Evolutionary conservation across 2,888 invertebrate species (phyloP), one percentile per base, ranked within the genome.

Genomic region (Lepidocyrtoides sp.): DNA sequence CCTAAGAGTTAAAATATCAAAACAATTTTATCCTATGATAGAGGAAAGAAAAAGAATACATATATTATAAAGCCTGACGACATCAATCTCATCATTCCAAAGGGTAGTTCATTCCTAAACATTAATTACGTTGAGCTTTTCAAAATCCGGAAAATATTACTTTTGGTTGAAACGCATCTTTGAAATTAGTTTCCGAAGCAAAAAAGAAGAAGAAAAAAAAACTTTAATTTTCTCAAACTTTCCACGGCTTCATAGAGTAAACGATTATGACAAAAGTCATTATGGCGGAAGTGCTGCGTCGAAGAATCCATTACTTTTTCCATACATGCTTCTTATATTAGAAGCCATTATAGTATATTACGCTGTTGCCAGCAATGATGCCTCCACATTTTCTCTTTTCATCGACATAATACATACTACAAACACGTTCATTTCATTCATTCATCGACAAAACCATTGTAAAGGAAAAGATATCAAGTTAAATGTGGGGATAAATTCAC

Each of bases 401-500:
- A 77, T 77, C 32, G 32, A 77, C 77, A 77, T 54, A 51, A 29
- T 20, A 44, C 41, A 23, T 36, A 69, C 75, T 26, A 44, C 29
- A 75, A 57, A 87, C 69, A 54, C 81, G 41, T 72, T 79, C 79
- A 41, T 60, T 81, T 51, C 32, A 54, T 79, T 81, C 88, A 69
- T 81, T 81, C 88, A 69, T 75, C 81, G 88, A 72, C 66, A 48
- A 75, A 83, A 75, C 57, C 83, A 89, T 83, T 83, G 75, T 89
- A 75, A 48, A 82, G 83, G 77, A 77, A 89, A 81, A 83, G 89
- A 89, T 84, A 89, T 89, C 75, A 89, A 89, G 84, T 77, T 84
- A 77, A 89, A 89, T 89, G 89, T 84, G 89, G 77, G 84, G 89
- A 89, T 89, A 89, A 89, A 84, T 89, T 89, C 36, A 17, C 89